These are phyloP conservation scores for Zingel zingel DNA, from an alignment of 2,113 vertebrate genomes.

Conservation along the genomic window DNA sequence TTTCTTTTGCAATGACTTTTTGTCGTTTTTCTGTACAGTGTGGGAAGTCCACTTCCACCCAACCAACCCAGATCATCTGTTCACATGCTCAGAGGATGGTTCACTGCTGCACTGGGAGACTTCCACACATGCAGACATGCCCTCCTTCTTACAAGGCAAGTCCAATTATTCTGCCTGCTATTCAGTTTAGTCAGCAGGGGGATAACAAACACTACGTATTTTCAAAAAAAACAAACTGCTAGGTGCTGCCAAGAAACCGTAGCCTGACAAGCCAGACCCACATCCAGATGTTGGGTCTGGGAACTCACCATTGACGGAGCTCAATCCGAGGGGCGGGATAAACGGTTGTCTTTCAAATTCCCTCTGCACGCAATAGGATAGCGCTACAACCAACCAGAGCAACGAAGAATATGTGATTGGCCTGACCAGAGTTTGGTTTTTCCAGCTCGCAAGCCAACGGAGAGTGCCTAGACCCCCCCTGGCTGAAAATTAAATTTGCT, in stretches of 20 bases:
- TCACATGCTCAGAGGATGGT: slow-evolving; percentile 97
- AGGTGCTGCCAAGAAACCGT: not conserved
- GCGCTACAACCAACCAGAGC: no score
- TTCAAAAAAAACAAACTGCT: not conserved
- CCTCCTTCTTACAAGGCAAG: slow-evolving; percentile 92
- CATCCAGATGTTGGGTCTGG: no score
- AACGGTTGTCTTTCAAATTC: no score
- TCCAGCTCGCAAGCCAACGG: no score
- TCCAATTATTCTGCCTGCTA: not conserved
- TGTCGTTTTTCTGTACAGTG: slow-evolving; percentile 81
- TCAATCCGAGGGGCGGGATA: no score
- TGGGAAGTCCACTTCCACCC: slow-evolving; percentile 99
- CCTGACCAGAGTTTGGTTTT: no score
- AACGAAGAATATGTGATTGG: no score
- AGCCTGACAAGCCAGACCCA: no score
- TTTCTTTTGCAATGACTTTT: not conserved
- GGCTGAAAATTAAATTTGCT: no score
- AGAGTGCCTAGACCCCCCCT: no score
- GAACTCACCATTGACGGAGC: no score
- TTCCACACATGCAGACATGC: slow-evolving; percentile 87
- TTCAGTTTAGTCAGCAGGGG: not conserved
- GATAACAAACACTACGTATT: not conserved
- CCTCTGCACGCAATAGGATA: no score
- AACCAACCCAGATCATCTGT: slow-evolving; percentile 95
- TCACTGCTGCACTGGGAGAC: slow-evolving; percentile 97